Evolutionary conservation across 2,113 vertebrate genomes (phyloP).

Genomic region (Tauraco erythrolophus): DNA sequence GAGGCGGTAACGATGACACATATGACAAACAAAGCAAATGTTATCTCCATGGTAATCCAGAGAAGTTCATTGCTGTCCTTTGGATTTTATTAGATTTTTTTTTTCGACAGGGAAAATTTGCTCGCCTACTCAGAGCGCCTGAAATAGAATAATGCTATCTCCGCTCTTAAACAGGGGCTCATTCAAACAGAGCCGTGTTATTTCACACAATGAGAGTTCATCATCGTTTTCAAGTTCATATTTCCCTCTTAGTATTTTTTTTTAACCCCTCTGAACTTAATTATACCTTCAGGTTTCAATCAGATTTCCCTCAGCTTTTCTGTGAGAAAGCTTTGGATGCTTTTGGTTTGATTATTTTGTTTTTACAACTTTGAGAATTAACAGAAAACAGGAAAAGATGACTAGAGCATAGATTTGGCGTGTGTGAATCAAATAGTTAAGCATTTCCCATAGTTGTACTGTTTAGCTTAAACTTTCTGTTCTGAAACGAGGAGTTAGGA

Average conservation of each 20-base stretch:
- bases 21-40: constrained; percentile 73
- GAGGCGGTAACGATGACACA: constrained; percentile 68
- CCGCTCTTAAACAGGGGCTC: constrained; percentile 50
- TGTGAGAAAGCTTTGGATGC: not conserved
- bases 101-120: constrained; percentile 70
- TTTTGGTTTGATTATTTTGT: not conserved
- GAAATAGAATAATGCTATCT: constrained; percentile 69
- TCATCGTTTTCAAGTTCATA: not conserved
- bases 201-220: constrained; percentile 27
- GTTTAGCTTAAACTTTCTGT: not conserved
- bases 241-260: not conserved
- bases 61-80: constrained; percentile 73
- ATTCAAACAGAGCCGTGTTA: constrained; percentile 16
- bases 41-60: constrained; percentile 80
- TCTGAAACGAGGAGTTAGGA: not conserved
- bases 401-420: not conserved
- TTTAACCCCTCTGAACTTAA: not conserved
- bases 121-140: constrained; percentile 70
- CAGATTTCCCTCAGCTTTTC: not conserved
- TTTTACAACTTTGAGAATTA: not conserved
- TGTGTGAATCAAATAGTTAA: not conserved
- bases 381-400: not conserved
- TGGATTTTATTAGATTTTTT: constrained; percentile 73
- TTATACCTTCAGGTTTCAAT: not conserved
- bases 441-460: not conserved